phyloP scores from a whole-genome alignment of 2,113 vertebrate genomes.

The Hippocampus mohnikei region DNA sequence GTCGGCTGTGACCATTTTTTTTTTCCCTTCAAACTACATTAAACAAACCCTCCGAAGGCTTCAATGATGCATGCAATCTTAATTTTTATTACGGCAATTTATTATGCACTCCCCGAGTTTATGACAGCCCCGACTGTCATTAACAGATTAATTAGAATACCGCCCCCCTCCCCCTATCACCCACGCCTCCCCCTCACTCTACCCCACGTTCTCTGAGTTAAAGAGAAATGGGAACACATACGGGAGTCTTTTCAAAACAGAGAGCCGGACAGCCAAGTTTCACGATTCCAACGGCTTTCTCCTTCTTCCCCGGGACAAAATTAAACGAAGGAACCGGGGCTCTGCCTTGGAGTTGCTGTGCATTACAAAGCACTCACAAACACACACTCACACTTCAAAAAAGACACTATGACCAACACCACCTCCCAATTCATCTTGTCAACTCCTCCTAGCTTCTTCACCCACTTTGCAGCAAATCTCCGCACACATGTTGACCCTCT shows the following conservation, averaged over 20 bases:
- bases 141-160: constrained; percentile 87
- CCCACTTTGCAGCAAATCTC: neutral
- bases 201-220: constrained; percentile 70
- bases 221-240: constrained; percentile 65
- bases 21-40: constrained; percentile 77
- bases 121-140: constrained; percentile 81
- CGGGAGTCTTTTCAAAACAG: constrained; percentile 59
- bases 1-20: constrained; percentile 76
- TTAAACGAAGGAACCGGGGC: constrained; percentile 39
- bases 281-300: constrained; percentile 56
- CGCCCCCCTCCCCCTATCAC: constrained; percentile 69
- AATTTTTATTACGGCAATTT: constrained; percentile 86
- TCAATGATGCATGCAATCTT: constrained; percentile 81
- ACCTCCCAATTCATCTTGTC: constrained; percentile 51
- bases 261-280: constrained; percentile 50
- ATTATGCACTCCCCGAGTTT: constrained; percentile 80
- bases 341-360: constrained; percentile 42
- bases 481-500: neutral
- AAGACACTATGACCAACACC: constrained; percentile 12
- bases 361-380: constrained; percentile 52
- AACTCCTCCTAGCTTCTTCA: constrained; percentile 6
- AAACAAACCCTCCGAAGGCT: constrained; percentile 81
- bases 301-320: constrained; percentile 54
- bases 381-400: constrained; percentile 45
- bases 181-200: constrained; percentile 33